Evolutionary conservation across 2,888 invertebrate species (phyloP), one percentile per base, ranked within the genome.

Genomic region (Oscheius onirici): DNA sequence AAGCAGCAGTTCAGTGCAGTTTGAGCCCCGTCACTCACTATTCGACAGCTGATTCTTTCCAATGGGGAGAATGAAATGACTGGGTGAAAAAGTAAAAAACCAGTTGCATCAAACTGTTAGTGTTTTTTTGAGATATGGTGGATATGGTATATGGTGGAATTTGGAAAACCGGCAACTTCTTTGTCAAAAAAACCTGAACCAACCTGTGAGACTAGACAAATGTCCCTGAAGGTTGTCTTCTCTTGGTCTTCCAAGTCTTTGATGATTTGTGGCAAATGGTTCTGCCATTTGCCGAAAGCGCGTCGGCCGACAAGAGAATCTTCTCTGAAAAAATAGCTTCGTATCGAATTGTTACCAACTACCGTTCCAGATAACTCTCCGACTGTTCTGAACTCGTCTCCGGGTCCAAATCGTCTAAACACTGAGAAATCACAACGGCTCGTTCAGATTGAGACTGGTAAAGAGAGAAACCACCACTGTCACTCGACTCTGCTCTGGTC

Each of bases 211-310:
- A 63, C 52, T 13, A 70, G 41, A 17, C 28, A 44, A 26, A 70
- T 72, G 22, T 79, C 77, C 52, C 72, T 72, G 3, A 72, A 51
- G 6, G 72, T 67, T 0, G 78, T 79, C 34, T 76, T 24, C 44
- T 82, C 82, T 52, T 77, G 77, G 70, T 75, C 75, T 17, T 77
- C 70, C 10, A 82, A 74, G 11, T 81, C 82, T 24, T 73, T 76
- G 2, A 81, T 40, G n/a, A 81, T 76, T 10, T 76, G 74, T 8
- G 49, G 41, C 6, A 72, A 40, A 24, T 63, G 44, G 17, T 73
- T 46, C 28, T 73, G 72, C 0, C 49, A 26, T 15, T 54, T 41
- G 20, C 71, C 44, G 41, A 41, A 43, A 34, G 49, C 49, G 15
- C 44, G 52, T 41, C 51, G 22, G 0, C 66, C 65, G 1, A 72